These are phyloP conservation scores for Chionoecetes opilio DNA, from an alignment of 1,140 invertebrate genomes.

Conservation along the genomic window DNA sequence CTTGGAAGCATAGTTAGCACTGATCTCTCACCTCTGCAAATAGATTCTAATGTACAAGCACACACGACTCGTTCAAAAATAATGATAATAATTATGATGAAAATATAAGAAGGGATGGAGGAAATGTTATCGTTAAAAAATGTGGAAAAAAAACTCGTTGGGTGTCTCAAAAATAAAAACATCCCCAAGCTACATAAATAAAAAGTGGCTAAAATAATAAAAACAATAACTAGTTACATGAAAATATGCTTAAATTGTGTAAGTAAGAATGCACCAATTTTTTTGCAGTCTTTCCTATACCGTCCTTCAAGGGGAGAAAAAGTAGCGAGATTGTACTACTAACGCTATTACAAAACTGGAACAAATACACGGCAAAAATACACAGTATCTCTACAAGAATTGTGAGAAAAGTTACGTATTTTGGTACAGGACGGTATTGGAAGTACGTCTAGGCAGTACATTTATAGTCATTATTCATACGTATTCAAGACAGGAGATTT, in stretches of 20 bases:
- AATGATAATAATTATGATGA: slow-evolving; percentile 37
- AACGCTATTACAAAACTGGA: slow-evolving; percentile 81
- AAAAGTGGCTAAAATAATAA: slow-evolving; percentile 77
- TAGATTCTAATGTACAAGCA: slow-evolving; percentile 79
- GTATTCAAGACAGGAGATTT: slow-evolving; percentile 77
- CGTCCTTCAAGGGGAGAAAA: slow-evolving; percentile 79
- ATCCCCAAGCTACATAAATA: slow-evolving; percentile 76
- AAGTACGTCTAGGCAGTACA: slow-evolving; percentile 78
- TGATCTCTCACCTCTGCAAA: slow-evolving; percentile 76
- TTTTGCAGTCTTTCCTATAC: slow-evolving; percentile 80
- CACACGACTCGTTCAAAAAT: slow-evolving; percentile 77
- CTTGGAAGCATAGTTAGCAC: slow-evolving; percentile 79
- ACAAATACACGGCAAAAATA: slow-evolving; percentile 80
- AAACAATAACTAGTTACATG: slow-evolving; percentile 78
- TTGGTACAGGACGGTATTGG: slow-evolving; percentile 81
- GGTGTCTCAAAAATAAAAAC: slow-evolving; percentile 72
- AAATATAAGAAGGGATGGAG: not conserved
- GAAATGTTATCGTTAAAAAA: slow-evolving; percentile 70
- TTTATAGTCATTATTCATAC: slow-evolving; percentile 78
- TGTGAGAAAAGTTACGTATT: slow-evolving; percentile 81
- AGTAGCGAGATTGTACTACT: slow-evolving; percentile 80
- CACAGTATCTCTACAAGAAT: slow-evolving; percentile 79
- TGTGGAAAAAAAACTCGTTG: slow-evolving; percentile 57
- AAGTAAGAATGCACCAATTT: slow-evolving; percentile 79
- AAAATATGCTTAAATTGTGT: slow-evolving; percentile 75